Conservation (phyloP, 2,113 vertebrate species). For the Saguinus imperator region DNA sequence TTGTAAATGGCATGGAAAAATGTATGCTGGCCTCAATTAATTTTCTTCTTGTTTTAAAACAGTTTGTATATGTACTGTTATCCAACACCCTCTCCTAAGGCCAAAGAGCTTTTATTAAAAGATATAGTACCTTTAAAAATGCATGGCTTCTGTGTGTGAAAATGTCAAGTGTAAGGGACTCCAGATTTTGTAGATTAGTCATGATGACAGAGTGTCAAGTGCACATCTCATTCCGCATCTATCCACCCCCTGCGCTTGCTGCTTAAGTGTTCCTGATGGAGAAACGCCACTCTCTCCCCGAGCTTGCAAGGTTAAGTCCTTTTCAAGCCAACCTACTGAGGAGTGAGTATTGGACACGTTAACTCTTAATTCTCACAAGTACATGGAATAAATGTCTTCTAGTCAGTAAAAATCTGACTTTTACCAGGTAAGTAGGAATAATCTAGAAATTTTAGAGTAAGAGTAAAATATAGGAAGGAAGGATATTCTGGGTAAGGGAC, state of each 20-base stretch:
- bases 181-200: neutral
- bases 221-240: accelerated
- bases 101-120: neutral
- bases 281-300: neutral
- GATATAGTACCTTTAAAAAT: neutral
- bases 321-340: neutral
- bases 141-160: neutral
- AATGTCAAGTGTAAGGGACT: neutral
- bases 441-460: neutral
- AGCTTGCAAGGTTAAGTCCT: neutral
- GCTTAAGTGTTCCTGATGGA: neutral
- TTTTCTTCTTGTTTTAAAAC: neutral
- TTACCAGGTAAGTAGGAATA: neutral
- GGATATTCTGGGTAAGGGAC: too few species aligned
- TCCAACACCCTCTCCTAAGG: neutral
- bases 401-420: neutral
- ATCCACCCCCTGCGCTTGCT: accelerated
- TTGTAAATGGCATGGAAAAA: neutral
- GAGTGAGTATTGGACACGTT: neutral
- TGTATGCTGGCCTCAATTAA: neutral
- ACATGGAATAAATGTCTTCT: neutral
- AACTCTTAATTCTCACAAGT: neutral
- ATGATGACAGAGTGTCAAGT: too few species aligned
- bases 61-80: neutral
- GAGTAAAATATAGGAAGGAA: neutral